Percentiles rank a stretch among this genome's conserved stretches.
These are phyloP conservation scores for Cyclura pinguis DNA, from an alignment of 2,797 vertebrate species.

Conservation along the genomic window DNA sequence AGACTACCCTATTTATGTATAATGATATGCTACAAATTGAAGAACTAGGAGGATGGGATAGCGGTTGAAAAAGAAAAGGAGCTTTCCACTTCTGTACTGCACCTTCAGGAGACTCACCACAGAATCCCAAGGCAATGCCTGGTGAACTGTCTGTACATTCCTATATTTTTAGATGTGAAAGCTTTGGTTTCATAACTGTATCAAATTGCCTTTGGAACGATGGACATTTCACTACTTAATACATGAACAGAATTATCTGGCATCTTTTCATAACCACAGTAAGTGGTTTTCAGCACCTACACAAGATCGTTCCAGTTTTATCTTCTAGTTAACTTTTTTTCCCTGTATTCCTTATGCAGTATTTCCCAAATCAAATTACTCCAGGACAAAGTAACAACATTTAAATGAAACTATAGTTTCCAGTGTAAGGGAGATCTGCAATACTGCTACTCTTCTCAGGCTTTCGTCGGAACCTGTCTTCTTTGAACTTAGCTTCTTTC, in stretches of 20 bases:
- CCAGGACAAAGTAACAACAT: background rate
- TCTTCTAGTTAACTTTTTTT: background rate
- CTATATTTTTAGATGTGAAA: background rate
- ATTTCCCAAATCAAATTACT: constrained; percentile 13
- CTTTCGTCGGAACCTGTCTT: background rate
- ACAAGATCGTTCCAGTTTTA: background rate
- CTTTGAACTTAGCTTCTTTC: background rate
- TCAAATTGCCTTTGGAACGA: background rate
- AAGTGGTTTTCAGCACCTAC: background rate
- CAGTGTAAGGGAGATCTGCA: constrained; percentile 50
- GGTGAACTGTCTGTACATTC: background rate
- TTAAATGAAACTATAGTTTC: constrained; percentile 50
- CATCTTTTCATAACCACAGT: constrained; percentile 5
- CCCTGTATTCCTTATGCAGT: background rate
- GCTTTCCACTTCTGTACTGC: background rate
- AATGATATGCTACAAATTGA: background rate
- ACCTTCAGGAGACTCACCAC: background rate
- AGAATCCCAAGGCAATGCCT: background rate
- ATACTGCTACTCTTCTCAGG: background rate
- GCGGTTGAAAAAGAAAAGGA: background rate
- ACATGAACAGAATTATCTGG: background rate
- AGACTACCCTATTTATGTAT: background rate
- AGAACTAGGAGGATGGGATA: no score
- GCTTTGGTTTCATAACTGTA: background rate
- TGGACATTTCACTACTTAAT: background rate